Evolutionary conservation across 92 coral and sea anemone genomes (phyloP), one percentile per base, ranked within the genome.

Genomic region (Epizoanthus scotinus): DNA sequence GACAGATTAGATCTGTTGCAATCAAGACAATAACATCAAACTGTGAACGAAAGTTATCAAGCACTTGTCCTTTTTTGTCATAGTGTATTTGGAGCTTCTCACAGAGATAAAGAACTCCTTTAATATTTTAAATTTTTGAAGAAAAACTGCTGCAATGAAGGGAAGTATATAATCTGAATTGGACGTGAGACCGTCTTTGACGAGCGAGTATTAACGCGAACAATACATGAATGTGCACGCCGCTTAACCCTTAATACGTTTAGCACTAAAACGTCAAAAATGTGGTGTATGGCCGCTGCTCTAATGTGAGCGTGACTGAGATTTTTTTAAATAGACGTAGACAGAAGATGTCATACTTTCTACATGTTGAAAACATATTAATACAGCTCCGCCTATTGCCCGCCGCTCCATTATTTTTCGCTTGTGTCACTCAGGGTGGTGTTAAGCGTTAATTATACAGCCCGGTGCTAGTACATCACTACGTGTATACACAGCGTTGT

Each of bases 301-400:
- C 42, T 28, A 29, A 44, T 29, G 5, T 24, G 44, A 29, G 70
- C 70, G 18, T 64, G 40, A 14, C 70, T 15, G 47, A 64, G 31
- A 13, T 7, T n/a, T n/a, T n/a, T n/a, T n/a, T n/a, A n/a, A n/a
- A n/a, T 64, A 31, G 47, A 29, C 15, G 8, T 29, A 17, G 52
- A 47, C 52, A 47, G 13, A 9, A 12, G 10, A 47, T 47, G 52
- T 47, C 52, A 47, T 47, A 47, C 17, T 12, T 47, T 9, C 52
- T 47, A 3, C 42, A 24, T 73, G 79, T 73, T 73, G 79, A 57
- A 73, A 73, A 56, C n/a, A 19, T 19, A 29, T 34, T 31, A 56
- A 19, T 29, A 20, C 28, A 19, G 65, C 38, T 26, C 79, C 65
- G 53, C 79, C 64, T n/a, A 27, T 6, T 47, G 28, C 60, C 34